phyloP scores from a whole-genome alignment of 2,888 invertebrate genomes.

The Siphlonurus alternatus region DNA sequence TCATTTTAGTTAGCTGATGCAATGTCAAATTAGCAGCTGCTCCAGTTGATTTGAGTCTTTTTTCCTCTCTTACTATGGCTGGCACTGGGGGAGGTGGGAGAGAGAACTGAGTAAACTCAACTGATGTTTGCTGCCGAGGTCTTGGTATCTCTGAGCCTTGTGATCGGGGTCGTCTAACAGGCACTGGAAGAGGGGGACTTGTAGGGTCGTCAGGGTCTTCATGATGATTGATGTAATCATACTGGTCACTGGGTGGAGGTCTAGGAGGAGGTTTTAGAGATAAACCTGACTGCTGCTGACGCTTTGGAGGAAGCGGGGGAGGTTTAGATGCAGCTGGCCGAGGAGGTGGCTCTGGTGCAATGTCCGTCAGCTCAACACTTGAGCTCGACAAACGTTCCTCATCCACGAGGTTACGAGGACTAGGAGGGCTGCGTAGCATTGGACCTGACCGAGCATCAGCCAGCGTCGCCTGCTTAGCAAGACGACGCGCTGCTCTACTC shows the following conservation, averaged over 20 bases:
- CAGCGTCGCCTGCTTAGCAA: conserved; percentile 17
- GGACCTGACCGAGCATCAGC: conserved; percentile 14
- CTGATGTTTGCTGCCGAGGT: conserved; percentile 12
- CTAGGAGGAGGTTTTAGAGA: conserved; percentile 42
- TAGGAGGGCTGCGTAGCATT: conserved; percentile 12
- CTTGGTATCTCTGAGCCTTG: conserved; percentile 21
- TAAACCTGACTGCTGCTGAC: conserved; percentile 28
- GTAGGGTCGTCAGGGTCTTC: conserved; percentile 23
- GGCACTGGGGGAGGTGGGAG: conserved; percentile 9
- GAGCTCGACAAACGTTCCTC: conserved; percentile 17
- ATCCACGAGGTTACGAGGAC: conserved; percentile 10
- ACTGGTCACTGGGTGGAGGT: conserved; percentile 40
- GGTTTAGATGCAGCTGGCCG: conserved; percentile 47
- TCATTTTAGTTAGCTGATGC: conserved; percentile 63
- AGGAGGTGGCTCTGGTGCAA: conserved; percentile 48
- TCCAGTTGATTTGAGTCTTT: neutral
- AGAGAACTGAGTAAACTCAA: conserved; percentile 22
- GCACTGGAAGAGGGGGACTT: conserved; percentile 43
- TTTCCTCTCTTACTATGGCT: neutral
- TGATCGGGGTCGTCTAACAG: conserved; percentile 34
- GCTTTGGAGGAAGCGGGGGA: conserved; percentile 56
- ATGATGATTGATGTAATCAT: conserved; percentile 35
- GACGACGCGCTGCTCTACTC: conserved; percentile 12
- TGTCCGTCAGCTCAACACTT: conserved; percentile 23
- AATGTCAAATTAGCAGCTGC: conserved; percentile 51